Conservation (phyloP, 2,888 invertebrate genomes). For the Mythimna impura region DNA sequence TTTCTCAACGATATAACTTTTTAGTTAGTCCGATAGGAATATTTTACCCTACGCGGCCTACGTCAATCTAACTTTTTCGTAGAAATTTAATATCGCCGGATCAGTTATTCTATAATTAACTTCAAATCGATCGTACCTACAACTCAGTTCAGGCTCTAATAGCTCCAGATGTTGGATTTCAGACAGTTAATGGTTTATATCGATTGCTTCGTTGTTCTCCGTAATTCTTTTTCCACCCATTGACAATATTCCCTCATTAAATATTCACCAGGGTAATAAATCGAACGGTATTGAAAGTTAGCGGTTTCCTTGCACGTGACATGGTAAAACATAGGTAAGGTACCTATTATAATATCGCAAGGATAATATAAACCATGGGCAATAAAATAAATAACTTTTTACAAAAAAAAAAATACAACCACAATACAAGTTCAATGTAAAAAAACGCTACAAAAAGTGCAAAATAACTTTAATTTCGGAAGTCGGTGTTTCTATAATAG, state of each 20-base stretch:
- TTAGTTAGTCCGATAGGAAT: too few relatives aligned
- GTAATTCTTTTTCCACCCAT: slow-evolving; percentile 26
- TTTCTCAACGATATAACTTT: too few relatives aligned
- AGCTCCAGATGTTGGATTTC: slow-evolving; percentile 51
- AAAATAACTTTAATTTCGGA: too few relatives aligned
- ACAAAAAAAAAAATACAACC: slow-evolving; percentile 8
- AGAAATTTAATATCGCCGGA: slow-evolving; percentile 19
- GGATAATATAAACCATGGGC: neutral
- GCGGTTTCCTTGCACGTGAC: neutral
- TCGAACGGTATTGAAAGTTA: slow-evolving; percentile 8
- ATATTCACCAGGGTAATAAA: slow-evolving; percentile 20
- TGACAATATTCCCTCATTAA: slow-evolving; percentile 46
- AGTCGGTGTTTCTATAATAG: too few relatives aligned
- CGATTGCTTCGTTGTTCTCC: slow-evolving; percentile 35
- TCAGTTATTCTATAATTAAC: slow-evolving; percentile 21
- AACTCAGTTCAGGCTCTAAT: slow-evolving; percentile 38
- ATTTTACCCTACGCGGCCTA: slow-evolving; percentile 3
- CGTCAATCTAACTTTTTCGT: slow-evolving; percentile 14
- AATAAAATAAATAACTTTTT: slow-evolving; percentile 8
- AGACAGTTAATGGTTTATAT: slow-evolving; percentile 36
- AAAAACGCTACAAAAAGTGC: too few relatives aligned
- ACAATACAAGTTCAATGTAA: too few relatives aligned
- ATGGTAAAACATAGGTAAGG: neutral
- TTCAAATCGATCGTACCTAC: slow-evolving; percentile 30
- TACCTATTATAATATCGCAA: slow-evolving; percentile 3